Evolutionary conservation across 2,113 vertebrate genomes (phyloP), one percentile per base, ranked within the genome.

Genomic region (Caloenas nicobarica): DNA sequence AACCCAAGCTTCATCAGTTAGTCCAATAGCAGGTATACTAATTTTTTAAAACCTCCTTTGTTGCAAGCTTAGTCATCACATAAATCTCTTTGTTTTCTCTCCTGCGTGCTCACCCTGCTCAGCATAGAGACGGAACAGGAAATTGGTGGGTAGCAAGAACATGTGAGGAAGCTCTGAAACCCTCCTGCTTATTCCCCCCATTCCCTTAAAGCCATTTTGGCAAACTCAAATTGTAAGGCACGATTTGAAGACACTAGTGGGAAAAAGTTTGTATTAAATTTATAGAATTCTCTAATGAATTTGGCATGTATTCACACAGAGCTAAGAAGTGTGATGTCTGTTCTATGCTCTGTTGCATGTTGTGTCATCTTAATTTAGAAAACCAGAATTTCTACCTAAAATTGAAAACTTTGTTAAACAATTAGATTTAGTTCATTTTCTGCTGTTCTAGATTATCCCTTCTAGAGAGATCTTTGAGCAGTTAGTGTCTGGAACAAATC

Each of bases 321-420:
- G 8, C 8, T 85, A 76, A 62, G 28, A 74, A 64, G 5, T 38
- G 17, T 69, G 26, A n/a, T 40, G 5, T 21, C n/a, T 86, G 5
- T 18, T 80, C 21, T 86, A 54, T 36, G 2, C 1, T 83, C 9
- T 65, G 25, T 61, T 80, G 31, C 13, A 34, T 14, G 3, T 65
- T 76, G 8, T 51, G 11, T 29, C 1, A 7, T 50, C 72, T 72
- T 65, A 44, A 80, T 15, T 64, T 51, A 62, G 16, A 33, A 89
- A 74, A 79, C 5, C 4, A 66, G 7, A 57, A 79, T 79, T 91
- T 95, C 61, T 61, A 48, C 23, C 7, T 54, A 46, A 91, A 85
- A 48, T 6, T 66, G 8, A 0, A 2, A 82, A 62, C 8, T 65
- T 48, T 40, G 1, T 50, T 34, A n/a, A 65, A 74, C 26, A 0